These are phyloP conservation scores for Heliconius hermathena DNA, from an alignment of 1,140 invertebrate genomes.

Conservation along the genomic window DNA sequence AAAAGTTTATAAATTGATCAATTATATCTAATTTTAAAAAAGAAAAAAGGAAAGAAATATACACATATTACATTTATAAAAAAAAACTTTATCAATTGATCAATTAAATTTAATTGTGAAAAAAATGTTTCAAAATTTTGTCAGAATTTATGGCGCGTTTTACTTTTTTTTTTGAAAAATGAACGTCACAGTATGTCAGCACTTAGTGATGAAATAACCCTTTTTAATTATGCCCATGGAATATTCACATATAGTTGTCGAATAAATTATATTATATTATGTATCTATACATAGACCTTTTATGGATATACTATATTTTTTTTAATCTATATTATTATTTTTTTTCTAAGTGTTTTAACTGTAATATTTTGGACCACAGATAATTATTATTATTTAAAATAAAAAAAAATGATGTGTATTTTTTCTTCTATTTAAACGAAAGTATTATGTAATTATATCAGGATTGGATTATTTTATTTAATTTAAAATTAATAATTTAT, in stretches of 20 bases:
- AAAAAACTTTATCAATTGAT: too few species aligned
- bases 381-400: constrained; percentile 16
- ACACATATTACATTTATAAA: too few species aligned
- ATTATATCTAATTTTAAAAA: background rate
- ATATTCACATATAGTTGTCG: constrained; percentile 32
- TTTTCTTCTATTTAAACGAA: background rate
- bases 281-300: constrained; percentile 35
- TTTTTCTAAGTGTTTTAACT: constrained; percentile 34
- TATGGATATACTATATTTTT: constrained; percentile 20
- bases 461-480: constrained; percentile 8
- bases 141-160: background rate
- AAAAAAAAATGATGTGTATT: constrained; percentile 5
- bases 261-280: constrained; percentile 39
- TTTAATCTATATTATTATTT: constrained; percentile 8
- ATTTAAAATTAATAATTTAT: constrained; percentile 8
- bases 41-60: background rate
- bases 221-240: constrained; percentile 27
- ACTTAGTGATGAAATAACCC: constrained; percentile 27
- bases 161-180: constrained; percentile 19
- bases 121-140: too few species aligned
- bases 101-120: too few species aligned
- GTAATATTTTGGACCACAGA: constrained; percentile 30
- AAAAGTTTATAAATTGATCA: too few species aligned
- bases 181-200: constrained; percentile 25
- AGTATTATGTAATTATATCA: constrained; percentile 15